A percentile compares a stretch with the other conserved stretches of the same genome.
These are phyloP conservation scores for Orthonyx spaldingii DNA, from an alignment of 2,113 vertebrate genomes.

Conservation along the genomic window DNA sequence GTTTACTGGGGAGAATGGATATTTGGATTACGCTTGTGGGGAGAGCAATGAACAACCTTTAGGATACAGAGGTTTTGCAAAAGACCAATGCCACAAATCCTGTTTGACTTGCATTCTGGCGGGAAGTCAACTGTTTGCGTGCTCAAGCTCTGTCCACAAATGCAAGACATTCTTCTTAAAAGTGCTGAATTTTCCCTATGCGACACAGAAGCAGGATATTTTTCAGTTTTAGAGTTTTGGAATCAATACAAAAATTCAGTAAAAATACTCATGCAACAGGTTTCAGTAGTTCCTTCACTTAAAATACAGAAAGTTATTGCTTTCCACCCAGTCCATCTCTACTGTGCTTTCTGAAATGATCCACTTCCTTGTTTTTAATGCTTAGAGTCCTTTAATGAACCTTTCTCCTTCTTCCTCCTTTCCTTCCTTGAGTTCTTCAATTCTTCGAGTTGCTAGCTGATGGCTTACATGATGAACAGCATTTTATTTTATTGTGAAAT, in stretches of 20 bases:
- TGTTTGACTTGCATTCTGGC: not conserved
- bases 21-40: not conserved
- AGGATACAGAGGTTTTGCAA: not conserved
- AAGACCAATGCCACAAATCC: not conserved
- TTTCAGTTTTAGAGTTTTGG: not conserved
- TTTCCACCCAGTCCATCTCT: not conserved
- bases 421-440: not conserved
- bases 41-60: not conserved
- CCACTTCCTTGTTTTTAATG: not conserved
- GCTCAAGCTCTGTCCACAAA: not conserved
- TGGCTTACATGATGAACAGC: not conserved
- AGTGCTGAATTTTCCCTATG: not conserved
- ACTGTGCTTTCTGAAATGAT: not conserved
- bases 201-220: not conserved
- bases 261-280: not conserved
- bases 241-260: not conserved
- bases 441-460: not conserved
- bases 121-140: not conserved
- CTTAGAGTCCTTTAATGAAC: not conserved
- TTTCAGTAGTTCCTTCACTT: not conserved
- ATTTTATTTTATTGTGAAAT: not conserved
- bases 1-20: not conserved
- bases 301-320: not conserved
- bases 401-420: not conserved
- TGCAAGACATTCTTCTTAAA: not conserved